Evolutionary conservation across 2,888 invertebrate species (phyloP).

Genomic region (Hirudinaria manillensis): DNA sequence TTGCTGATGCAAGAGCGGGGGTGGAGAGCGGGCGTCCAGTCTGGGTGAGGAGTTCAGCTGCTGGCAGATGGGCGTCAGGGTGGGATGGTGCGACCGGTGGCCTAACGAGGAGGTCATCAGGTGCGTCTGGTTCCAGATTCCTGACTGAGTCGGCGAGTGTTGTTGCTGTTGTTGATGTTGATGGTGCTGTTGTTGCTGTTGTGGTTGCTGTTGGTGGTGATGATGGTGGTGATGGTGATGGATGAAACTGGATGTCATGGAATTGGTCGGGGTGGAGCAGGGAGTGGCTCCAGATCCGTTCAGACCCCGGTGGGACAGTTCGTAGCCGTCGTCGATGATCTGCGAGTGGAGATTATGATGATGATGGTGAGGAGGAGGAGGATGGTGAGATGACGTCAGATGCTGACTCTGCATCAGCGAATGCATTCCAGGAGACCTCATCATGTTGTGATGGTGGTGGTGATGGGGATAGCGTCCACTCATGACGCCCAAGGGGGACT

Average conservation of each 20-base stretch:
- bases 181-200: not conserved
- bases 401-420: not conserved
- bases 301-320: not conserved
- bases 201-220: not conserved
- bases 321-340: constrained; percentile 17
- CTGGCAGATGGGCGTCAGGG: not conserved
- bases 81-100: constrained; percentile 6
- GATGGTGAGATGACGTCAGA: constrained; percentile 16
- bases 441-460: not conserved
- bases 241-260: not conserved
- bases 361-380: constrained; percentile 13
- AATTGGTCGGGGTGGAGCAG: not conserved
- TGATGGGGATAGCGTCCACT: not conserved
- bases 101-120: not conserved
- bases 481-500: not conserved
- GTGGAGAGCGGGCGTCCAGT: constrained; percentile 4
- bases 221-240: not conserved
- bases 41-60: constrained; percentile 15
- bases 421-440: constrained; percentile 5
- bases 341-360: constrained; percentile 5
- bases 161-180: constrained; percentile 14
- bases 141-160: not conserved
- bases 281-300: not conserved
- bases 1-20: not conserved
- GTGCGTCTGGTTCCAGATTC: not conserved